phyloP scores from a whole-genome alignment of 2,888 invertebrate genomes.

The Ischnus inquisitorius region DNA sequence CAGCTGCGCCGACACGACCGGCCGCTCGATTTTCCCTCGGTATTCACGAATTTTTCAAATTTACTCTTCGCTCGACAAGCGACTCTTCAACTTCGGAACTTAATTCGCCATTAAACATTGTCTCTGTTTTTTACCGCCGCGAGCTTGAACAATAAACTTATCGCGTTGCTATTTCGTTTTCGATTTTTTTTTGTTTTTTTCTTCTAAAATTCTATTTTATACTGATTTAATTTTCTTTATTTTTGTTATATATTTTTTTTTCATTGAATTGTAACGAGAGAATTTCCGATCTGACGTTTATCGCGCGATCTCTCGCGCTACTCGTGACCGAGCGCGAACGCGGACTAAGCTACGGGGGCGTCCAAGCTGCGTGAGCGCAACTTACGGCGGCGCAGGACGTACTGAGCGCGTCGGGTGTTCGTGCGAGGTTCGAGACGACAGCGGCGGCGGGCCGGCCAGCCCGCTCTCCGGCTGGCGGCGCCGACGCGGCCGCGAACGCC shows the following conservation, averaged over 20 bases:
- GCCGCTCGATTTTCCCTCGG: slow-evolving; percentile 35
- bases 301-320: slow-evolving; percentile 57
- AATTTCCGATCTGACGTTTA: neutral
- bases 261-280: neutral
- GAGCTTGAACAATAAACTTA: neutral
- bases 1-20: slow-evolving; percentile 43
- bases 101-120: neutral
- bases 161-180: neutral
- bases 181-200: neutral
- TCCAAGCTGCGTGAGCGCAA: slow-evolving; percentile 73
- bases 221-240: neutral
- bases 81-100: neutral
- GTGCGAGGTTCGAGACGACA: slow-evolving; percentile 48
- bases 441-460: slow-evolving; percentile 42
- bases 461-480: slow-evolving; percentile 55
- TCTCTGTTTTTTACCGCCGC: neutral
- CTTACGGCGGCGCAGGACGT: slow-evolving; percentile 77
- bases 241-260: neutral
- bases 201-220: neutral
- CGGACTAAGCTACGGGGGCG: slow-evolving; percentile 74
- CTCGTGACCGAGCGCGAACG: slow-evolving; percentile 65
- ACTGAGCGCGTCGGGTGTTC: slow-evolving; percentile 71
- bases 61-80: neutral
- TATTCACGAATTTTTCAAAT: slow-evolving; percentile 26
- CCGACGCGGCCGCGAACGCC: slow-evolving; percentile 69